Base-by-base conservation (phyloP, 2,888 invertebrate species). In the Campoplex capitator region DNA sequence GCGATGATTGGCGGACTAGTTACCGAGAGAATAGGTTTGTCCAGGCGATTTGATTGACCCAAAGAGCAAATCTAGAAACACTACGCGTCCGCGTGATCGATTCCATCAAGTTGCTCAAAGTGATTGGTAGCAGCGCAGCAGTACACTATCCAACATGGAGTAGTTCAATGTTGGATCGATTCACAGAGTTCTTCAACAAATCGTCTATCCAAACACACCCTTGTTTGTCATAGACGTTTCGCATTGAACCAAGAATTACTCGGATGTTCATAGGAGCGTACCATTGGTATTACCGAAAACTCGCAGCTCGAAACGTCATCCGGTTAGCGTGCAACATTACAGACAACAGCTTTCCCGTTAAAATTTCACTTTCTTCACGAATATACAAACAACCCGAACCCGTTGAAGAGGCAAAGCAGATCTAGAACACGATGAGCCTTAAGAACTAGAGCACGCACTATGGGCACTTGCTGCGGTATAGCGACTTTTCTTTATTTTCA, bases 401-500 rank as follows among this genome's bases (percentile, higher is more conserved):
- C 65, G 71, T 71, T 35, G 70, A 48, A 73, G 54, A 65, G 62
- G 13, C 23, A 32, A 67, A 80, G 23, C 23, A 23, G 71, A 77
- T 70, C 74, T 84, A 76, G 73, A 81, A 74, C 73, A 79, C 68
- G 81, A n/a, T n/a, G n/a, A 83, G 76, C 77, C 78, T 86, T 83
- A 79, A 77, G 74, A n/a, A n/a, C n/a, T n/a, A n/a, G n/a, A n/a
- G n/a, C n/a, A 74, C 75, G 83, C 82, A 77, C 83, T 85, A 85
- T 76, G 86, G 83, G 67, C 81, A 86, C 88, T 88, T 42, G 80
- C 23, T 23, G 23, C 23, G 23, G 23, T 23, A 23, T 0, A 23
- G 23, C 23, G 23, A 23, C 23, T 23, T 23, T 23, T 23, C 23
- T 23, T 23, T 23, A 23, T 23, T 23, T 23, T 23, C 0, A 0